Percentiles rank a stretch among this genome's conserved stretches.
phyloP scores from a whole-genome alignment of 1,140 invertebrate species.

The Caenorhabditis inopinata region DNA sequence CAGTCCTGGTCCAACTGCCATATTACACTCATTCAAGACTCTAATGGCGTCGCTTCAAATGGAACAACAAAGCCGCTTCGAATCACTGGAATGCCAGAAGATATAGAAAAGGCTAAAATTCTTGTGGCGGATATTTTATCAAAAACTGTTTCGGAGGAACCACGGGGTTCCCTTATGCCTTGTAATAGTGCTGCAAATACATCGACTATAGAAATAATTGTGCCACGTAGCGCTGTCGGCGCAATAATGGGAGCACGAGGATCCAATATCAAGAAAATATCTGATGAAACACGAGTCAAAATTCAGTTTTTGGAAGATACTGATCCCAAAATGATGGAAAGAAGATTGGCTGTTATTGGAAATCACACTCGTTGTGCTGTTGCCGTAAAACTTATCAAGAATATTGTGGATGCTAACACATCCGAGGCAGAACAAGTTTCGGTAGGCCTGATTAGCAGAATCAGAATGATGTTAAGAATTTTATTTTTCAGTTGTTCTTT shows the following conservation, averaged over 20 bases:
- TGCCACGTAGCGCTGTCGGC: background rate
- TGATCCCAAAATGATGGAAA: background rate
- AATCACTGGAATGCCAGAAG: background rate
- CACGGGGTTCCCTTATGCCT: no score
- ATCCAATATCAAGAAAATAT: background rate
- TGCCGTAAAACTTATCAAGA: background rate
- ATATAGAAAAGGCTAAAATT: background rate
- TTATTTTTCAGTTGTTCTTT: background rate
- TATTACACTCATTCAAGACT: no score
- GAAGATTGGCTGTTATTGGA: background rate
- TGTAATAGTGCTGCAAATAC: background rate
- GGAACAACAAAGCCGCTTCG: background rate
- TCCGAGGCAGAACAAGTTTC: background rate
- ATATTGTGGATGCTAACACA: background rate
- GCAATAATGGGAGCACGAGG: background rate
- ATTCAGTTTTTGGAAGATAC: background rate
- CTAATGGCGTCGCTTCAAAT: background rate
- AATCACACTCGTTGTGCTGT: background rate
- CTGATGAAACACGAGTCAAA: background rate
- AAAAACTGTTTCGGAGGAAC: no score
- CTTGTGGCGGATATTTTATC: no score
- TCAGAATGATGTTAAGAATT: background rate
- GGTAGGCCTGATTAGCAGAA: background rate
- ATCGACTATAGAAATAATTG: background rate
- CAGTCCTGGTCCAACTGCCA: no score